Base-by-base conservation (phyloP, 92 coral and sea anemone species). In the Bergia sp. region DNA sequence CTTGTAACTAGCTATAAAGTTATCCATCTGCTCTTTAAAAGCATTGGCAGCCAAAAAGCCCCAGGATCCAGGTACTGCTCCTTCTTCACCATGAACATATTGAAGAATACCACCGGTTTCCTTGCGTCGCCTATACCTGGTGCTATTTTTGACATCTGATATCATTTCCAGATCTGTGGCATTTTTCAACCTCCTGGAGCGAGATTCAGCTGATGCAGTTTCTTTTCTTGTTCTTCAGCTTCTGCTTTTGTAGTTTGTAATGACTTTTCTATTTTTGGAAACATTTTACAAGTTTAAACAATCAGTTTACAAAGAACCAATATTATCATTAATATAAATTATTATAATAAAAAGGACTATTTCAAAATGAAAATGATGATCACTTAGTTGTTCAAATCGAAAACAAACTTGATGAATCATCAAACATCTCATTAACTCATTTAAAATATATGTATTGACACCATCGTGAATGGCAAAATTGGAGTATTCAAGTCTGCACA, bases 1-100 rank as follows among this genome's bases (percentile, higher is more conserved):
- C 86, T 89, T 91, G 50, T 91, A 91, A 37, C 89, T 84, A 13
- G 80, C 64, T 7, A 94, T 91, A 1, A 92, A 81, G 47, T 92
- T 82, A 42, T 94, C 94, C 66, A 92, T 73, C 0, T 73, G 50
- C 43, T 83, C 89, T 16, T 79, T 79, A 39, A 89, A 16, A 0
- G 92, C 94, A 89, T 9, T 74, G 18, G 93, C 20, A 18, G 93
- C 87, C 37, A 94, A 15, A 0, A 87, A 82, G 43, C 73, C 81
- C 89, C 89, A 85, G 13, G 89, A 71, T 9, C 89, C 89, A 85
- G 44, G 3, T 43, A 41, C 39, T 41, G 81, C 81, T 1, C 81
- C 89, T 21, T 85, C 67, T n/a, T 65, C 78, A 16, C 88, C 88
- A 66, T 85, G 80, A 23, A 66, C 66, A n/a, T 11, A 83, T 8